phyloP scores from a whole-genome alignment of 2,888 invertebrate species.

The Nemoura dubitans region DNA sequence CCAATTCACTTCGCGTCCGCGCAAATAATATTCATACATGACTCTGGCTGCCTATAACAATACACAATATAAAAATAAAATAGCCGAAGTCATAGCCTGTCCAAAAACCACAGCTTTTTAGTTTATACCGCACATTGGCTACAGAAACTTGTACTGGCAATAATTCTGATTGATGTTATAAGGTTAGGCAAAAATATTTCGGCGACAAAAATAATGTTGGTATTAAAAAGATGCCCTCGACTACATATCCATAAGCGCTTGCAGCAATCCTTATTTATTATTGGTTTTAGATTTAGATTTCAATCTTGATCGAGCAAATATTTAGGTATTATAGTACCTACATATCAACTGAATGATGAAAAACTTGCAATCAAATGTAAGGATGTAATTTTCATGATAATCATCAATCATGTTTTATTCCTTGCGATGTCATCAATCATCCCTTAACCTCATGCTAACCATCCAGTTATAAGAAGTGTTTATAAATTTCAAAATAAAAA shows the following conservation, averaged over 20 bases:
- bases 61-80: background rate
- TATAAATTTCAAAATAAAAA: slow-evolving; percentile 19
- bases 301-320: background rate
- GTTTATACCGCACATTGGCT: background rate
- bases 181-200: background rate
- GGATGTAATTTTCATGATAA: slow-evolving; percentile 8
- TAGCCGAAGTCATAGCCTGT: background rate
- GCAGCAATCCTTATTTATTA: background rate
- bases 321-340: background rate
- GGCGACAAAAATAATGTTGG: background rate
- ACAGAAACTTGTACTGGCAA: background rate
- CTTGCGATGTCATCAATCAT: slow-evolving; percentile 15
- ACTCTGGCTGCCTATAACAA: background rate
- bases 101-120: background rate
- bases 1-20: background rate
- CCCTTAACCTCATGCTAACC: background rate
- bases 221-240: background rate
- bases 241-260: background rate
- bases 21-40: slow-evolving; percentile 24
- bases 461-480: background rate
- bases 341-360: background rate
- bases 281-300: background rate
- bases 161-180: background rate
- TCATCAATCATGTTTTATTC: slow-evolving; percentile 25
- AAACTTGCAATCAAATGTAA: background rate